Conservation (phyloP, 2,888 invertebrate species). For the Drosophila hamatofila region DNA sequence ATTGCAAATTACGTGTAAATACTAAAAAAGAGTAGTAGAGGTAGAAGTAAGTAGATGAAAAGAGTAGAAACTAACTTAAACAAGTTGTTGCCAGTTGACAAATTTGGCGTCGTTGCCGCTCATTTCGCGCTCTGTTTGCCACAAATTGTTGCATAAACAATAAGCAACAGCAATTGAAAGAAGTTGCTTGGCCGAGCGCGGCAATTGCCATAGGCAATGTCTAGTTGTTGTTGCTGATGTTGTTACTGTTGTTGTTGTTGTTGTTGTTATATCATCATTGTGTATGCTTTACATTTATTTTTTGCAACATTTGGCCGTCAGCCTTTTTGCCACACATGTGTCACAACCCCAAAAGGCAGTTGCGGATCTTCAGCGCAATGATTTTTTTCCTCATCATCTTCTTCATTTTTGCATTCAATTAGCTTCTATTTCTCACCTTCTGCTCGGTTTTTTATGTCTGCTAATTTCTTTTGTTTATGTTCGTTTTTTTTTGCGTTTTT, state of each 20-base stretch:
- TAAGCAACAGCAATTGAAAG: constrained; percentile 28
- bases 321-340: constrained; percentile 63
- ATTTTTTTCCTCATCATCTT: not conserved
- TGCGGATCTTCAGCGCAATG: constrained; percentile 11
- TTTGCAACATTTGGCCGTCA: constrained; percentile 50
- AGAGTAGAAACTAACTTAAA: constrained; percentile 23
- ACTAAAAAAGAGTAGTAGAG: constrained; percentile 13
- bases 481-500: constrained; percentile 12
- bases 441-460: constrained; percentile 36
- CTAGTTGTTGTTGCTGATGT: constrained; percentile 21
- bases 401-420: constrained; percentile 70
- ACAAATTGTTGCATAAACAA: constrained; percentile 73
- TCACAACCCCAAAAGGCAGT: constrained; percentile 45
- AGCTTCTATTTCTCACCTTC: constrained; percentile 75
- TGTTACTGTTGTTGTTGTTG: too few relatives aligned
- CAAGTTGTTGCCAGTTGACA: constrained; percentile 64
- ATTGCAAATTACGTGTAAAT: constrained; percentile 55
- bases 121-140: constrained; percentile 77
- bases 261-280: constrained; percentile 69
- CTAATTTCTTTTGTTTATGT: constrained; percentile 68
- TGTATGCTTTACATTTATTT: too few relatives aligned
- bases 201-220: constrained; percentile 51
- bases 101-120: constrained; percentile 64
- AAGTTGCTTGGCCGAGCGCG: constrained; percentile 48
- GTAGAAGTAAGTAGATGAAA: not conserved